Conservation (phyloP, 2,797 vertebrate genomes). For the Octomys mimax region DNA sequence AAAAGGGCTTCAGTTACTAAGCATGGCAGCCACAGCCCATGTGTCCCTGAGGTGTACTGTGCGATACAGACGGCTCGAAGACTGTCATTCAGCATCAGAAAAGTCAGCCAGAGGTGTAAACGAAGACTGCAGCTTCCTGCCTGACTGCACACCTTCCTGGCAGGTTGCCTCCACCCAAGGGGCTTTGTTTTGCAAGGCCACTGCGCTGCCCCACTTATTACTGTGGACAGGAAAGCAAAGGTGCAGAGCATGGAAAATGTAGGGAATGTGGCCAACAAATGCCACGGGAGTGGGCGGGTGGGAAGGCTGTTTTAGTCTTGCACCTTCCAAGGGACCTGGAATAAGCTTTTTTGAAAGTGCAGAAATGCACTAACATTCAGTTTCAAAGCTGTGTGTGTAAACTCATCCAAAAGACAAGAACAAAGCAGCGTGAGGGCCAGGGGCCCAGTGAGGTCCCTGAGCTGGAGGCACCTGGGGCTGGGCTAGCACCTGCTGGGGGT, state of each 20-base stretch:
- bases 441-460: not conserved
- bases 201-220: not conserved
- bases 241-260: not conserved
- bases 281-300: not conserved
- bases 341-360: not conserved
- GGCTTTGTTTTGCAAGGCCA: not conserved
- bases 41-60: not conserved
- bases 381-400: not conserved
- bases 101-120: not conserved
- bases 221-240: not conserved
- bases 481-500: not conserved
- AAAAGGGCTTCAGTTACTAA: slow-evolving; percentile 12
- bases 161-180: not conserved
- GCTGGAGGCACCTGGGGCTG: not conserved
- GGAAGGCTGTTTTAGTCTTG: not conserved
- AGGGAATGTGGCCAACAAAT: not conserved
- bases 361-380: slow-evolving; percentile 17
- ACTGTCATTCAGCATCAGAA: not conserved
- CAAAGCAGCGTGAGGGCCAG: not conserved
- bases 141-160: not conserved
- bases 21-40: not conserved
- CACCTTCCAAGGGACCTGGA: not conserved
- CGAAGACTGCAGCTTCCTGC: not conserved
- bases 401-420: not conserved
- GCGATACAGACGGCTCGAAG: not conserved